Base-by-base conservation (phyloP, 2,113 vertebrate genomes). In the Propithecus coquereli region DNA sequence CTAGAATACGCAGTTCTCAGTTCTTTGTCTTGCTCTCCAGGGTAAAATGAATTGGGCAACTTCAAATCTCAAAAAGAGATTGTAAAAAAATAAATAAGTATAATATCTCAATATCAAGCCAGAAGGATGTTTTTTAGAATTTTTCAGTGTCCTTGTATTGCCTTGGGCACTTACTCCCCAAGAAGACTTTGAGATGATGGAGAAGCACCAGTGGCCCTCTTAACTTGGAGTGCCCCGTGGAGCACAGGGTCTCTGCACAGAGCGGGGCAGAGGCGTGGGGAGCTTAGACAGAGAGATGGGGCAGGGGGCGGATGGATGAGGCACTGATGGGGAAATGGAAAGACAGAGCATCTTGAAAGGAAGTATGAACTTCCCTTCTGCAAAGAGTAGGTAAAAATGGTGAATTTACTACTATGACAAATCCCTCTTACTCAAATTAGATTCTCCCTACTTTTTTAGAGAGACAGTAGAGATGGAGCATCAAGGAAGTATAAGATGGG, bases 401-500 rank as follows among this genome's bases (percentile, higher is more conserved):
- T 47, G 17, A 52, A 27, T 43, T 63, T 18, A n/a, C 18, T n/a
- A 1, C 9, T 30, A 43, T 18, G n/a, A 27, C 16, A 37, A 47
- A 5, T 27, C 32, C 63, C 14, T 40, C 77, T 37, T 18, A 2
- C 8, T 84, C 20, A 40, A 1, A 45, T 77, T 30, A 20, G 32
- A 17, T 5, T 30, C 63, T 77, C 37, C 22, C 25, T 45, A 0
- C 65, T 52, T 65, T 85, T 74, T 57, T 43, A 25, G 83, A 50
- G 59, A 57, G 63, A 16, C 5, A 12, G 37, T 18, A 43, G 37
- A n/a, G n/a, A 43, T 2, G 9, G 30, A 59, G 23, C 25, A 43
- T 25, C 22, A 30, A 45, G 4, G 34, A 27, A 12, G 11, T 0
- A 5, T 11, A 6, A n/a, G 37, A 4, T 0, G 1, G 13, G 30